Evolutionary conservation across 1,140 invertebrate species (phyloP).

Genomic region (Oscheius sp.): DNA sequence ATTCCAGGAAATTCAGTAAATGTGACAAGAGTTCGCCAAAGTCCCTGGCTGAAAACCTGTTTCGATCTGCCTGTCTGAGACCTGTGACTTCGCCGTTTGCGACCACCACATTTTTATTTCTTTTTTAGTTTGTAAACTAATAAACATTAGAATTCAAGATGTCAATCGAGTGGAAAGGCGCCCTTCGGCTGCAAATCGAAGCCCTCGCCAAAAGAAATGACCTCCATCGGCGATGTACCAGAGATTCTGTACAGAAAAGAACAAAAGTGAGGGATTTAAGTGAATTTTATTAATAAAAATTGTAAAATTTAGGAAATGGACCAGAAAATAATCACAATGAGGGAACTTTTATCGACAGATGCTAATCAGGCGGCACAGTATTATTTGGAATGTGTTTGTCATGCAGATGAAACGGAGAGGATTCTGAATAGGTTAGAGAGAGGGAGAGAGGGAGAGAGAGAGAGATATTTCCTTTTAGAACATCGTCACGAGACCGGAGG

Average conservation of each 20-base stretch:
- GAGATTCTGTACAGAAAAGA: conserved; percentile 10
- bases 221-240: conserved; percentile 15
- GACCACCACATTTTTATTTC: background rate
- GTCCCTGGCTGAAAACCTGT: background rate
- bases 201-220: conserved; percentile 43
- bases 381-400: conserved; percentile 46
- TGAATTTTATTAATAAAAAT: conserved; percentile 1
- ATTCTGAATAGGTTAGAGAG: conserved; percentile 30
- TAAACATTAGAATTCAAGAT: conserved; percentile 25
- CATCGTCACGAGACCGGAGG: background rate
- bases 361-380: conserved; percentile 42
- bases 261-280: conserved; percentile 29
- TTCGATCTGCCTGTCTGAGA: background rate
- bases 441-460: background rate
- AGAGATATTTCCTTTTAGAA: background rate
- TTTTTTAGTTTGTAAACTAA: too few relatives aligned
- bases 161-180: conserved; percentile 36
- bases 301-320: conserved; percentile 40
- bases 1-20: background rate
- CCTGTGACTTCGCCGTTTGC: background rate
- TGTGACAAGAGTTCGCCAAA: background rate
- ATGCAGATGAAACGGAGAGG: conserved; percentile 46
- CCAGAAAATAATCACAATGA: conserved; percentile 34
- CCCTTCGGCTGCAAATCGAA: conserved; percentile 41
- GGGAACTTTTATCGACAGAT: conserved; percentile 35